Evolutionary conservation across 2,113 vertebrate genomes (phyloP).

Genomic region (Pteropus alecto): DNA sequence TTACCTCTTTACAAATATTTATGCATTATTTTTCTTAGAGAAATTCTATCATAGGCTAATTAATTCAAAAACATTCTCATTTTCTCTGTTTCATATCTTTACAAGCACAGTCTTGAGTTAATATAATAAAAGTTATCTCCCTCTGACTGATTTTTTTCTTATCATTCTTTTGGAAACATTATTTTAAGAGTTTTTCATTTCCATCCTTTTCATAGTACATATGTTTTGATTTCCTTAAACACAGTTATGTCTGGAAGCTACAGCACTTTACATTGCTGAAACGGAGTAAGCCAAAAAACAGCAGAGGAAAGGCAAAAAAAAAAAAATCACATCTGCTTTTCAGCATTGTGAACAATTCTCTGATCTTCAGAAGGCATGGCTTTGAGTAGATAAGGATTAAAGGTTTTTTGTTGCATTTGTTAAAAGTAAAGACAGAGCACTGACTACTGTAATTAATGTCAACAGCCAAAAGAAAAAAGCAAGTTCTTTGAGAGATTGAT

Average conservation of each 20-base stretch:
- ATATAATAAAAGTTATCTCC: constrained; percentile 38
- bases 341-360: background rate
- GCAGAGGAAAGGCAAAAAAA: background rate
- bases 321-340: constrained; percentile 16
- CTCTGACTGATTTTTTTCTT: background rate
- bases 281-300: constrained; percentile 1
- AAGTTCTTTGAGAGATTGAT: constrained; percentile 29
- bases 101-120: constrained; percentile 39
- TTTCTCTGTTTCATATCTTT: constrained; percentile 38
- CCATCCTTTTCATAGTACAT: background rate
- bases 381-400: constrained; percentile 43
- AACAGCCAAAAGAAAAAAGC: constrained; percentile 2
- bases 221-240: constrained; percentile 49
- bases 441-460: constrained; percentile 37
- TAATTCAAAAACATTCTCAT: constrained; percentile 51
- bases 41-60: constrained; percentile 32
- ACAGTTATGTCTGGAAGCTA: constrained; percentile 40
- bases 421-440: background rate
- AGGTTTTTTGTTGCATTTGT: constrained; percentile 5
- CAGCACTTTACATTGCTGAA: constrained; percentile 38
- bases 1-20: background rate
- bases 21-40: constrained; percentile 37
- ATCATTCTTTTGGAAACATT: constrained; percentile 41
- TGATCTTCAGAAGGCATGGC: constrained; percentile 43
- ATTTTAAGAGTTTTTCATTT: constrained; percentile 54